Evolutionary conservation across 2,113 vertebrate genomes (phyloP).

Genomic region (Pteruthius melanotis): DNA sequence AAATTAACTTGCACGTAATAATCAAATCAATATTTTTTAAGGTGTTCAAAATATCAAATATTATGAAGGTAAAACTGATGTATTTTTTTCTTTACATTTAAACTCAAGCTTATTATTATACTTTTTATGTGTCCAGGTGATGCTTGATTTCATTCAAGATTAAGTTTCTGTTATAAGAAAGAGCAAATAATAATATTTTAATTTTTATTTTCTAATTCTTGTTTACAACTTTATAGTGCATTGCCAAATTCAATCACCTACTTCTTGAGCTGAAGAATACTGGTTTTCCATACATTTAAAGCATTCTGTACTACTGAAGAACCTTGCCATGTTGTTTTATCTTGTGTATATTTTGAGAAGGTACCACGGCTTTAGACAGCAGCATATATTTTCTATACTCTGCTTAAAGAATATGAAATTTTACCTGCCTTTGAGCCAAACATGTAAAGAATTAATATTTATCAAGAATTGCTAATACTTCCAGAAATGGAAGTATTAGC

Average conservation of each 20-base stretch:
- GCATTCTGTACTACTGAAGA: background rate
- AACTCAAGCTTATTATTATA: background rate
- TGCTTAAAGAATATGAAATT: background rate
- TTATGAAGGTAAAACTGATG: background rate
- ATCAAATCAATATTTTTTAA: background rate
- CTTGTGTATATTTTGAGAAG: background rate
- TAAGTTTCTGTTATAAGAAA: background rate
- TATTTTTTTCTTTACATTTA: background rate
- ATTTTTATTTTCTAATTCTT: background rate
- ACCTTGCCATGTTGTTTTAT: background rate
- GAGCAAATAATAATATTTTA: background rate
- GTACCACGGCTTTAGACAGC: rapidly evolving
- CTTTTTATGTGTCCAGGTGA: background rate
- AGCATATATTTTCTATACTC: background rate
- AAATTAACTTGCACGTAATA: background rate
- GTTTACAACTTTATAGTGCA: background rate
- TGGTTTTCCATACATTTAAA: background rate
- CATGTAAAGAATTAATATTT: background rate
- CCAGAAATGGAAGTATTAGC: background rate
- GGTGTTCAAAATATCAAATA: background rate
- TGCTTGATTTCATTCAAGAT: background rate
- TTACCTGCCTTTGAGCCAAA: background rate
- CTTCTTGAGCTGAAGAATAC: background rate
- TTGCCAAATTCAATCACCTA: background rate
- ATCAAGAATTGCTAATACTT: background rate